These are phyloP conservation scores for Nowickia ferox DNA, from an alignment of 2,888 invertebrate genomes.

Conservation along the genomic window DNA sequence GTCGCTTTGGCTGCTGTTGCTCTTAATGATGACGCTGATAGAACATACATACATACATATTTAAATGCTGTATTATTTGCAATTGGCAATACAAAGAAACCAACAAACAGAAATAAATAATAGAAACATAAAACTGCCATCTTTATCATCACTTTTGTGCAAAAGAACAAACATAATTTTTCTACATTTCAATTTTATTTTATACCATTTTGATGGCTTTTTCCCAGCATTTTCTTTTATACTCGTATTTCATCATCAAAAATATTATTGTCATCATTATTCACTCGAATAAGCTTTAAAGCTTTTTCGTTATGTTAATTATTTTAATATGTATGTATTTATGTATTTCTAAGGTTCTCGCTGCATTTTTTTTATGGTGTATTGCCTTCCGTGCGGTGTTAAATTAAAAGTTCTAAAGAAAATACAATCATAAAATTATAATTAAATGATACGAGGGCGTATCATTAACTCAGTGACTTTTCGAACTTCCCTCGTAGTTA, in stretches of 20 bases:
- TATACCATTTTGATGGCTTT: conserved; percentile 6
- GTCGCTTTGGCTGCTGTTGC: conserved; percentile 4
- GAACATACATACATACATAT: conserved; percentile 31
- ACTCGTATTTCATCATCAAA: conserved; percentile 55
- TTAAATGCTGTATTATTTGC: conserved; percentile 48
- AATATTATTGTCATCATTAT: conserved; percentile 64
- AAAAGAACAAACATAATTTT: conserved; percentile 46
- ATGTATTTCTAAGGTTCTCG: background rate
- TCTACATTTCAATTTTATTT: conserved; percentile 8
- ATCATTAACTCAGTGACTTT: too few relatives aligned
- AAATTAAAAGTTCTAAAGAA: background rate
- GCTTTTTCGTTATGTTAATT: conserved; percentile 44
- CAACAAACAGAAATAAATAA: conserved; percentile 38
- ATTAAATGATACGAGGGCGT: too few relatives aligned
- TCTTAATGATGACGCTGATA: background rate
- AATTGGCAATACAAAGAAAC: conserved; percentile 63
- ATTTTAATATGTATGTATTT: background rate
- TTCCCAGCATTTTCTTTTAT: conserved; percentile 19
- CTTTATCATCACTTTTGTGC: conserved; percentile 25
- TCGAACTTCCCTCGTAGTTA: too few relatives aligned
- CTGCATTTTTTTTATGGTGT: background rate
- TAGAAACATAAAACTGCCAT: conserved; percentile 39
- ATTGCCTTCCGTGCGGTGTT: background rate
- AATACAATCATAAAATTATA: too few relatives aligned
- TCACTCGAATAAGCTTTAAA: conserved; percentile 62